Base-by-base conservation (phyloP, 2,113 vertebrate genomes). In the Bufo gargarizans region DNA sequence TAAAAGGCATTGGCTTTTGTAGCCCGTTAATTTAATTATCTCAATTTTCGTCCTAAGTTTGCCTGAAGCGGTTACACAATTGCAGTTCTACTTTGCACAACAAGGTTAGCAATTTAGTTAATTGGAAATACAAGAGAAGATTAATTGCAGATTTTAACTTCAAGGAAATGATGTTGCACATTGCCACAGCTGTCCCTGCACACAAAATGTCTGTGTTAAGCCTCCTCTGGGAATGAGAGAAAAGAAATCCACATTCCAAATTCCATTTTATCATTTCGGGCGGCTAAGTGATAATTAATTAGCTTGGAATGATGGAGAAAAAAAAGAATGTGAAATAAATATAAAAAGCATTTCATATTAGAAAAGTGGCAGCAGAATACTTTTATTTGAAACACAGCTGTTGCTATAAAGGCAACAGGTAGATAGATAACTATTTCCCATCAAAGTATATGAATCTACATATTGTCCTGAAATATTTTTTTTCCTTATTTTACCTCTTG, bases 81-180 rank as follows among this genome's bases (percentile, higher is more conserved):
- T 94, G 93, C 91, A 59, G 93, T 94, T 93, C 92, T 92, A 86
- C 91, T 94, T 93, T 94, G 91, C 92, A 91, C 93, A 93, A 91
- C 91, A 88, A 94, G 93, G 91, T 91, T 92, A 92, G 93, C 93
- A 92, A 94, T 95, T 95, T 94, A 92, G 93, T 91, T 94, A 94
- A 95, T 93, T 94, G 93, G 92, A 93, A 93, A 92, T 93, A 89
- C 93, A 93, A 91, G 92, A 91, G 87, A 91, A 94, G 93, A 95
- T 94, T 93, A 94, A 94, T 92, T 93, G 93, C 88, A 92, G 91
- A 92, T 93, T 90, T 93, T 94, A 93, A 92, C 91, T 93, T 91
- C 85, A 89, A 89, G 91, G 90, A 93, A 92, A 92, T 92, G 22
- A 81, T 81, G 56, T 61, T 81, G 78, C 78, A 81, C 78, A 81